These are phyloP conservation scores for Holacanthella duospinosa DNA, from an alignment of 2,888 invertebrate genomes.

Conservation along the genomic window DNA sequence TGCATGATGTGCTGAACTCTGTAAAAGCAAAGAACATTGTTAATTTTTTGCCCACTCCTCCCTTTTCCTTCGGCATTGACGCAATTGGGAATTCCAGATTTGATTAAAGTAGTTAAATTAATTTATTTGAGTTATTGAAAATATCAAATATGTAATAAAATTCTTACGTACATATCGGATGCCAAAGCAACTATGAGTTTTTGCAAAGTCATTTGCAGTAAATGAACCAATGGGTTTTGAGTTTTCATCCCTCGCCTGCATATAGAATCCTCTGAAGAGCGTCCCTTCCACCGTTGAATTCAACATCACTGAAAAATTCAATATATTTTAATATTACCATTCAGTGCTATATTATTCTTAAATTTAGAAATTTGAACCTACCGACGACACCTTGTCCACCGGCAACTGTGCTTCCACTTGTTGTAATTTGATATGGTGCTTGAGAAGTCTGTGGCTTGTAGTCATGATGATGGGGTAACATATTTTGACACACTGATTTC, in stretches of 20 bases:
- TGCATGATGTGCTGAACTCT: conserved; percentile 30
- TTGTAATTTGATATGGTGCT: conserved; percentile 3
- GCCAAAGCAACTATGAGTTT: conserved; percentile 28
- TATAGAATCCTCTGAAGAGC: conserved; percentile 23
- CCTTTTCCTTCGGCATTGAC: too few species aligned
- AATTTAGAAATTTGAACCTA: neutral
- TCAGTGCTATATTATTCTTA: neutral
- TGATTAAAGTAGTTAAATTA: neutral
- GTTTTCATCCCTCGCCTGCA: conserved; percentile 22
- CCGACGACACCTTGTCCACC: neutral
- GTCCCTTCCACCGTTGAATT: conserved; percentile 12
- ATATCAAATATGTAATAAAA: neutral
- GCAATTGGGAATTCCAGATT: neutral
- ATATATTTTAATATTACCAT: neutral
- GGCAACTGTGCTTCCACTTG: neutral
- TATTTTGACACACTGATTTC: neutral
- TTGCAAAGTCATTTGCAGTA: conserved; percentile 20
- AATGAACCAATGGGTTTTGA: conserved; percentile 27
- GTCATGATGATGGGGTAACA: conserved; percentile 5
- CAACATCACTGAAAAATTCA: conserved; percentile 16
- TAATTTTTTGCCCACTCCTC: too few species aligned
- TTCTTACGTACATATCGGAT: conserved; percentile 18
- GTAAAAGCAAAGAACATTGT: neutral
- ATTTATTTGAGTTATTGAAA: neutral
- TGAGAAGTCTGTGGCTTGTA: conserved; percentile 6